Percentiles rank a stretch among this genome's conserved stretches.
phyloP scores from a whole-genome alignment of 2,797 vertebrate genomes.

The Serranus cabrilla region DNA sequence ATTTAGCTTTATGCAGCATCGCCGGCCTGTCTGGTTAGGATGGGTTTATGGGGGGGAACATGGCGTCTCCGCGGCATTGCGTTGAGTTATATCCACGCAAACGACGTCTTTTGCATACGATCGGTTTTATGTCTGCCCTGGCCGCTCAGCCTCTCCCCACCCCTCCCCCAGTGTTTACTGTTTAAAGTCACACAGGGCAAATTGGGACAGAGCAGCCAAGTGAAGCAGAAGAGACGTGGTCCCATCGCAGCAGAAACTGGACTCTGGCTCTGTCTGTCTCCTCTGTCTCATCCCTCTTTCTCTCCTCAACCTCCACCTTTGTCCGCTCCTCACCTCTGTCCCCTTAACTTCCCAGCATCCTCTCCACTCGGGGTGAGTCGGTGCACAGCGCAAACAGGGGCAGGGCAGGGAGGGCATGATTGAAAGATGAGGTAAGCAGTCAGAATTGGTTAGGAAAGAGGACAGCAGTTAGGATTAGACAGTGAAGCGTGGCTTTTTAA shows the following conservation, averaged over 20 bases:
- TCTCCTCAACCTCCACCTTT: conserved; percentile 48
- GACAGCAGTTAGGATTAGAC: conserved; percentile 83
- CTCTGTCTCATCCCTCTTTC: conserved; percentile 33
- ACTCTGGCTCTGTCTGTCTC: conserved; percentile 46
- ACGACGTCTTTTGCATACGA: conserved; percentile 65
- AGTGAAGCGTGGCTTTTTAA: conserved; percentile 89
- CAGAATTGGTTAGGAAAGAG: conserved; percentile 77
- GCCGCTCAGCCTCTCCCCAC: conserved; percentile 46
- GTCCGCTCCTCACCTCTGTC: conserved; percentile 46
- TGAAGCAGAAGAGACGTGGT: conserved; percentile 85
- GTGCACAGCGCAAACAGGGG: conserved; percentile 27
- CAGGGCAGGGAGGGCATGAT: conserved; percentile 64
- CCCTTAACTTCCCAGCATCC: conserved; percentile 49
- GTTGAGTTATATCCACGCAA: conserved; percentile 65
- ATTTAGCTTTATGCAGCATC: conserved; percentile 76
- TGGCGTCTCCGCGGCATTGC: conserved; percentile 53
- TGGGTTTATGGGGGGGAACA: conserved; percentile 70
- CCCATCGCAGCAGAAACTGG: conserved; percentile 65
- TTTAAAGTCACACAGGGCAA: conserved; percentile 83
- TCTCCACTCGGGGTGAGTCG: conserved; percentile 19
- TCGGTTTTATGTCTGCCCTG: conserved; percentile 56
- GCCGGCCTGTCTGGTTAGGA: conserved; percentile 72
- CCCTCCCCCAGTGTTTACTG: conserved; percentile 81
- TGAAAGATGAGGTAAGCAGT: conserved; percentile 81
- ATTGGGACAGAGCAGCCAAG: conserved; percentile 83